Evolutionary conservation across 2,888 invertebrate species (phyloP).

Genomic region (Lasius platythorax): DNA sequence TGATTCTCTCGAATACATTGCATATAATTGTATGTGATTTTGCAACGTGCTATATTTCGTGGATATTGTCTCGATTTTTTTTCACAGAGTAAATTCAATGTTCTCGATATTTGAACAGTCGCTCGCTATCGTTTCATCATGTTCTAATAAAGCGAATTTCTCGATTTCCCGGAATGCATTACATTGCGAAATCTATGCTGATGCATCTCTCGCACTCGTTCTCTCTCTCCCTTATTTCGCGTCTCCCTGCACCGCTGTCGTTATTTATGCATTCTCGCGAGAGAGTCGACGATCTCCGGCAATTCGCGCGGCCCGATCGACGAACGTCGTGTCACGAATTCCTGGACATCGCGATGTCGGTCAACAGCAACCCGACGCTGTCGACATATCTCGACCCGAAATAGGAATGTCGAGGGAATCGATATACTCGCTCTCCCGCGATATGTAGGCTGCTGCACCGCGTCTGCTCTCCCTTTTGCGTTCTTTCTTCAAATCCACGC

Average conservation of each 20-base stretch:
- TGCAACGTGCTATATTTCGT: neutral
- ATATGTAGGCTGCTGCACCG: conserved; percentile 44
- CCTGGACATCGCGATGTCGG: conserved; percentile 58
- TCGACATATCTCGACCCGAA: conserved; percentile 55
- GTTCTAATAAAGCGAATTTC: neutral
- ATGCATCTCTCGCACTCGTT: neutral
- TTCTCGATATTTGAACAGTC: neutral
- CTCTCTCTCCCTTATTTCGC: conserved; percentile 1
- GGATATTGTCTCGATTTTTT: no score
- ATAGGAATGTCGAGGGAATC: conserved; percentile 61
- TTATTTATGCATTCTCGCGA: conserved; percentile 52
- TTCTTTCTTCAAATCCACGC: conserved; percentile 30
- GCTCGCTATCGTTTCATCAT: neutral
- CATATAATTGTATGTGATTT: neutral
- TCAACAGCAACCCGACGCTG: conserved; percentile 51
- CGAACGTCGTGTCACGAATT: conserved; percentile 53
- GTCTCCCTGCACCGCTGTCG: neutral
- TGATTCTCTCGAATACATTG: neutral
- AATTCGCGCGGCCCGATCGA: conserved; percentile 36
- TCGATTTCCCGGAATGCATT: neutral
- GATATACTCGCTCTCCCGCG: conserved; percentile 57
- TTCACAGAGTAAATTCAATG: neutral
- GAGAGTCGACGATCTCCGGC: conserved; percentile 28
- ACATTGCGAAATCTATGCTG: neutral
- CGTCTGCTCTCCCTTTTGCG: conserved; percentile 16